Percentiles rank a stretch among this genome's conserved stretches.
Evolutionary conservation across 2,888 invertebrate genomes (phyloP).

Genomic region (Drosophila buzzatii): DNA sequence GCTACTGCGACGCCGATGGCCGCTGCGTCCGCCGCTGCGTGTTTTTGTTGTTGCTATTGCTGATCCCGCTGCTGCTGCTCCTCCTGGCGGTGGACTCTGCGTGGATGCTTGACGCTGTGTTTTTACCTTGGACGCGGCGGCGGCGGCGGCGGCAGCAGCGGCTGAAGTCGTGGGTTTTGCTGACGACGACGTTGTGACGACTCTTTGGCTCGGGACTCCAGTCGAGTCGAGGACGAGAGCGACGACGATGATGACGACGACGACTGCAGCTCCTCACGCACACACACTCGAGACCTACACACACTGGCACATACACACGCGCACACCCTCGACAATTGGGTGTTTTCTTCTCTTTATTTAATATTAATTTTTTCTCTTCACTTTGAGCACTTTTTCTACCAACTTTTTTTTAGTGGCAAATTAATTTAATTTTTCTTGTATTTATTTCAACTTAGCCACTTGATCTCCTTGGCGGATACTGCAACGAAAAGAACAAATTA

Average conservation of each 20-base stretch:
- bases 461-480: constrained; percentile 30
- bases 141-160: constrained; percentile 77
- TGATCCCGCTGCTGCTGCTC: constrained; percentile 18
- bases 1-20: constrained; percentile 79
- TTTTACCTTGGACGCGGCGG: constrained; percentile 35
- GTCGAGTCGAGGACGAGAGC: constrained; percentile 6
- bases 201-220: constrained; percentile 44
- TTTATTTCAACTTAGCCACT: constrained; percentile 20
- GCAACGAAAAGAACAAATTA: constrained; percentile 30
- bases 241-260: not conserved
- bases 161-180: constrained; percentile 77
- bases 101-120: constrained; percentile 54
- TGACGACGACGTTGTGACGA: constrained; percentile 77
- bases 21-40: constrained; percentile 71
- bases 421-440: constrained; percentile 9
- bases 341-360: constrained; percentile 24
- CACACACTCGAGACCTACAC: constrained; percentile 39
- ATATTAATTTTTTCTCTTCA: constrained; percentile 8
- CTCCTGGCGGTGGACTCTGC: constrained; percentile 61
- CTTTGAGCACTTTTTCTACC: constrained; percentile 52
- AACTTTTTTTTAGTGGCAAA: constrained; percentile 16
- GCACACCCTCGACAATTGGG: constrained; percentile 12
- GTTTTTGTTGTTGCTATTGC: constrained; percentile 36
- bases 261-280: constrained; percentile 11
- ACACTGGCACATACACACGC: constrained; percentile 34